Evolutionary conservation across 2,888 invertebrate species (phyloP).

Genomic region (Himalopsyche japonica): DNA sequence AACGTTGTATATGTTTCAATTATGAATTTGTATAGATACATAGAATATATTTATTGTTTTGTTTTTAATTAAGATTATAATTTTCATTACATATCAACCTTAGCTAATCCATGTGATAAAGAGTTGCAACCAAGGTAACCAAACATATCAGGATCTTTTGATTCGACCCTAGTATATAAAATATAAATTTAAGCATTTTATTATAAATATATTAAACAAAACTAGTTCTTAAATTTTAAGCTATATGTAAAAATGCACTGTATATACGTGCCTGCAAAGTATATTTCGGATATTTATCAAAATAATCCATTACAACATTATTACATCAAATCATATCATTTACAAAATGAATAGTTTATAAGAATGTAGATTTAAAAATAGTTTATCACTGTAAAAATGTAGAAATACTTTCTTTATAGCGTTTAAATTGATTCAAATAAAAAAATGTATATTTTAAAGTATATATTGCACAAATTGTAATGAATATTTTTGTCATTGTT

Average conservation of each 20-base stretch:
- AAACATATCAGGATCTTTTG: slow-evolving; percentile 73
- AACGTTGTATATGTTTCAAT: not conserved
- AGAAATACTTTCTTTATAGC: not conserved
- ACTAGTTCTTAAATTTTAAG: not conserved
- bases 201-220: slow-evolving; percentile 33
- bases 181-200: not conserved
- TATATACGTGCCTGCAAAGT: slow-evolving; percentile 17
- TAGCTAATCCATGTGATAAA: slow-evolving; percentile 49
- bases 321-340: slow-evolving; percentile 7
- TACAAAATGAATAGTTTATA: not conserved
- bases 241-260: slow-evolving; percentile 21
- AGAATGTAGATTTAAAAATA: slow-evolving; percentile 5
- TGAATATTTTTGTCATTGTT: not conserved
- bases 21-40: not conserved
- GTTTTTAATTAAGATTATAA: not conserved
- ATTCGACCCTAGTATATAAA: slow-evolving; percentile 58
- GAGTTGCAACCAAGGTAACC: slow-evolving; percentile 70
- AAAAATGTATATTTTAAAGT: not conserved
- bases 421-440: no score
- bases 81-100: not conserved
- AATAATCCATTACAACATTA: not conserved
- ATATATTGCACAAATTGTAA: not conserved
- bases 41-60: not conserved
- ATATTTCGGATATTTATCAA: not conserved
- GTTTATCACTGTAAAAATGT: slow-evolving; percentile 6